Evolutionary conservation across 2,797 vertebrate genomes (phyloP).

Genomic region (Vireo griseus): DNA sequence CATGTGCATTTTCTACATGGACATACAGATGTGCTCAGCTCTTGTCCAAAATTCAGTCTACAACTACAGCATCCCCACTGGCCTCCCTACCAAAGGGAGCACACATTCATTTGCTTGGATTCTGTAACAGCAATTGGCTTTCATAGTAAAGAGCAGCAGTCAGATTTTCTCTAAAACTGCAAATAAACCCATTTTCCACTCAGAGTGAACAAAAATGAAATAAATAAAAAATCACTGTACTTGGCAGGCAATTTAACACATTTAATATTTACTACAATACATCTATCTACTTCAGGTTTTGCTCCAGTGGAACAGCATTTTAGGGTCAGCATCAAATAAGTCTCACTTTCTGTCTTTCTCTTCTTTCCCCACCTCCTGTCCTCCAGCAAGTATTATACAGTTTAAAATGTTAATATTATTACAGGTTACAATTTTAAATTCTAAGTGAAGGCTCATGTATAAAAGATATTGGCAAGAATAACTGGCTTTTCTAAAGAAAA

Average conservation of each 20-base stretch:
- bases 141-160: neutral
- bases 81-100: neutral
- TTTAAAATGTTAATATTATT: conserved; percentile 23
- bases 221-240: neutral
- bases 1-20: accelerated
- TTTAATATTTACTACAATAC: neutral
- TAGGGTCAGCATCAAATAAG: conserved; percentile 13
- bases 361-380: neutral
- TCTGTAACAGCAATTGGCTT: neutral
- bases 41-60: neutral
- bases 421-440: conserved; percentile 39
- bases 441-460: conserved; percentile 43
- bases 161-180: neutral
- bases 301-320: conserved; percentile 33
- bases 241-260: neutral
- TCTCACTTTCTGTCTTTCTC: neutral
- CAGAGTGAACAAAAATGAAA: neutral
- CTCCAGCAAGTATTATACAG: neutral
- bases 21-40: accelerated
- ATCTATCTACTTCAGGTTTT: neutral
- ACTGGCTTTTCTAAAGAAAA: conserved; percentile 63
- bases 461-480: conserved; percentile 61
- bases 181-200: neutral
- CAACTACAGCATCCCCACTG: neutral
- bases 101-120: neutral